These are phyloP conservation scores for Metopolophium dirhodum DNA, from an alignment of 1,140 invertebrate species.

Conservation along the genomic window DNA sequence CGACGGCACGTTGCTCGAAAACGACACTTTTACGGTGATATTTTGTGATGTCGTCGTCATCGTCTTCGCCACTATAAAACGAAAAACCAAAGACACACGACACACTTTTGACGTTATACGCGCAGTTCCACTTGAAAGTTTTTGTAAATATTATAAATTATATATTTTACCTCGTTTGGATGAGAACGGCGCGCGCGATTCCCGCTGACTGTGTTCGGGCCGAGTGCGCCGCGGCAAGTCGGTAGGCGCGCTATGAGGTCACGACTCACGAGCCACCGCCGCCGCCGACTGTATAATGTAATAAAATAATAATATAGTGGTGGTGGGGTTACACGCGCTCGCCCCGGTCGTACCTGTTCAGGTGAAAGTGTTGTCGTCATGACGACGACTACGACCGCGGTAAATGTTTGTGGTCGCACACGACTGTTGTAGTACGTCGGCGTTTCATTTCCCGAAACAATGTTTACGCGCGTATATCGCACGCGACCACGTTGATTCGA, in stretches of 20 bases:
- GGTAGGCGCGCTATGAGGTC: background rate
- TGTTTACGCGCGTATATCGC: background rate
- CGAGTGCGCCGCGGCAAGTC: constrained; percentile 26
- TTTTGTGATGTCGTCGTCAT: background rate
- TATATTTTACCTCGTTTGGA: background rate
- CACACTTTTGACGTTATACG: background rate
- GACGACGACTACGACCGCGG: background rate
- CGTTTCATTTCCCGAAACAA: background rate
- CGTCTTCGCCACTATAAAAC: background rate
- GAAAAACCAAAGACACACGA: background rate
- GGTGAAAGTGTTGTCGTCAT: constrained; percentile 37
- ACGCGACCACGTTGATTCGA: background rate
- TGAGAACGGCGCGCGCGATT: background rate
- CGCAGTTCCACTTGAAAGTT: background rate
- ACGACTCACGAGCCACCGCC: background rate
- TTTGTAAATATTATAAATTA: background rate
- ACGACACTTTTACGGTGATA: background rate
- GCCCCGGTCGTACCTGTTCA: constrained; percentile 18
- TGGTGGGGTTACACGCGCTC: constrained; percentile 32
- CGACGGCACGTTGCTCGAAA: background rate
- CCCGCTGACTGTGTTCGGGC: background rate
- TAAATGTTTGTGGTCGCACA: background rate
- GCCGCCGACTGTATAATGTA: background rate
- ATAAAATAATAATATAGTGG: background rate
- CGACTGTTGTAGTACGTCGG: background rate